Conservation (phyloP, 2,888 invertebrate genomes). For the Hydrotaea diabolus region DNA sequence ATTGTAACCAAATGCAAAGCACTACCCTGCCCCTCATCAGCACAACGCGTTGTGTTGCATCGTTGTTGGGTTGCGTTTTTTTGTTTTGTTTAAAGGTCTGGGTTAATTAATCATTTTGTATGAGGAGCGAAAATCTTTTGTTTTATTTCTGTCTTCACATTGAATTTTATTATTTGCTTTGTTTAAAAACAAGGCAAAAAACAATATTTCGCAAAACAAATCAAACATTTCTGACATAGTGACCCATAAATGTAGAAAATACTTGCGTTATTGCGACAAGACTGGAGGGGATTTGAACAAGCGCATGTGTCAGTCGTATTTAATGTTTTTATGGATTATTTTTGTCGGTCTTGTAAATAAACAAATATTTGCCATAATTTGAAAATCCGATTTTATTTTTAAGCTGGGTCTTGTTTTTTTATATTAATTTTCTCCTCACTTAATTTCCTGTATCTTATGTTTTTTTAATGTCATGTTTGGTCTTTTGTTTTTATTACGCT, state of each 20-base stretch:
- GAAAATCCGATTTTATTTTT: background rate
- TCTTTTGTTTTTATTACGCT: too few relatives aligned
- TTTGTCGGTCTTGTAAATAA: conserved; percentile 17
- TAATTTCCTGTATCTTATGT: too few relatives aligned
- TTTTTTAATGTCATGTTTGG: too few relatives aligned
- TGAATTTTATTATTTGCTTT: conserved; percentile 11
- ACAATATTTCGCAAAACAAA: background rate
- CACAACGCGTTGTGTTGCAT: background rate
- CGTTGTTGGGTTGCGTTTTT: background rate
- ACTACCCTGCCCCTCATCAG: too few relatives aligned
- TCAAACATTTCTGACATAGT: conserved; percentile 65
- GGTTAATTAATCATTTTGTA: conserved; percentile 65
- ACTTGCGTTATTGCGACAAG: conserved; percentile 1
- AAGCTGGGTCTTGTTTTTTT: background rate
- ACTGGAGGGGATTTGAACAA: background rate
- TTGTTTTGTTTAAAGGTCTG: conserved; percentile 54
- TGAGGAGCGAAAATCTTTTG: conserved; percentile 26
- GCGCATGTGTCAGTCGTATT: background rate
- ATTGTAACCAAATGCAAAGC: background rate
- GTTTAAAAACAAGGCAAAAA: background rate
- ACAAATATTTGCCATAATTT: conserved; percentile 6
- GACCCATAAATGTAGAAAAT: conserved; percentile 66
- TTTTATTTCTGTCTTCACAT: conserved; percentile 47
- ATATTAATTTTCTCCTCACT: too few relatives aligned
- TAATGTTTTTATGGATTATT: too few relatives aligned